These are phyloP conservation scores for Amazonetta brasiliensis DNA, from an alignment of 2,797 vertebrate genomes.

Conservation along the genomic window DNA sequence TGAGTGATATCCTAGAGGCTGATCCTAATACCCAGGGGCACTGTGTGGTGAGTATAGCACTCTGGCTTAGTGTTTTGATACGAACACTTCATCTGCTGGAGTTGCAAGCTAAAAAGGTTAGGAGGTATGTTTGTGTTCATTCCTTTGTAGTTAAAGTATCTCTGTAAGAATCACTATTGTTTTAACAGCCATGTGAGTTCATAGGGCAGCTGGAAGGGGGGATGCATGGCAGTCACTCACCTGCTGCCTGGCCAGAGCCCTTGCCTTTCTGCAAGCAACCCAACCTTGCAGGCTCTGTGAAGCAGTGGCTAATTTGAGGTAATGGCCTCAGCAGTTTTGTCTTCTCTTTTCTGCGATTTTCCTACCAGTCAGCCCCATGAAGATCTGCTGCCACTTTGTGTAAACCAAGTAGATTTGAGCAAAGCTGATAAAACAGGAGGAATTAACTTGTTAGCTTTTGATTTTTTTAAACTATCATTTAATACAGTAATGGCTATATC, in stretches of 20 bases:
- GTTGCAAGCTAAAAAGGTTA: background rate
- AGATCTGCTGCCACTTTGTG: background rate
- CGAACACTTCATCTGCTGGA: accelerated
- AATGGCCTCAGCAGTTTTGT: background rate
- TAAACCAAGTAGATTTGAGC: background rate
- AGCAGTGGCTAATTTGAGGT: background rate
- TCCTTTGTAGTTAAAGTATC: background rate
- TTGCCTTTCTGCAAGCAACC: background rate
- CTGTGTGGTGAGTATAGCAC: background rate
- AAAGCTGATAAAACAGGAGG: background rate
- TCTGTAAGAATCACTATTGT: background rate
- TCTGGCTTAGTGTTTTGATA: background rate
- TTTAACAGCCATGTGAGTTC: accelerated
- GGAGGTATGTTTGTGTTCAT: background rate
- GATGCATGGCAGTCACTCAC: background rate
- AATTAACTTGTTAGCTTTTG: background rate
- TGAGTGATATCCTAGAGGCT: background rate
- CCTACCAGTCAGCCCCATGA: background rate
- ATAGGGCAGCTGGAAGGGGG: background rate
- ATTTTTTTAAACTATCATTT: background rate
- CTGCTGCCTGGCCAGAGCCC: background rate
- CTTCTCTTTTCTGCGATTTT: background rate
- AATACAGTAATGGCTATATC: background rate
- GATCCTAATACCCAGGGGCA: background rate
- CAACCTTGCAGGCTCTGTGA: background rate